Conservation (phyloP, 2,797 vertebrate genomes). For the Oophaga sylvatica region DNA sequence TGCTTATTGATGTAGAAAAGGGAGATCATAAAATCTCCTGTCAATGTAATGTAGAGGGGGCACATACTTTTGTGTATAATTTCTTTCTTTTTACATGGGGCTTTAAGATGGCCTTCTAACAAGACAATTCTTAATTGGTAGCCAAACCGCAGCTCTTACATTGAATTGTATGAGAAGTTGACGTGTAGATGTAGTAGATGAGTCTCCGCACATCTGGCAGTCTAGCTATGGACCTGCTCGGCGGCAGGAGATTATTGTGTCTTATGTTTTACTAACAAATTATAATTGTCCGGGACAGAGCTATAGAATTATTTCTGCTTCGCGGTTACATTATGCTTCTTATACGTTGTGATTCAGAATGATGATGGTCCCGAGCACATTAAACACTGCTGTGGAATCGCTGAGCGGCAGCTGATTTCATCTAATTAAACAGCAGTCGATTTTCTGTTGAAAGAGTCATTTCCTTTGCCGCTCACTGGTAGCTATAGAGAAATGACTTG, state of each 20-base stretch:
- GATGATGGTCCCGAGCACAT: not conserved
- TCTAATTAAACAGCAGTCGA: constrained; percentile 43
- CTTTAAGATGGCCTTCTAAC: no score
- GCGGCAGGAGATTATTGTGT: not conserved
- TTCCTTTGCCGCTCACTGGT: constrained; percentile 30
- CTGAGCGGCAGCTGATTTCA: constrained; percentile 12
- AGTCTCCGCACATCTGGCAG: not conserved
- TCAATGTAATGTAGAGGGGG: no score
- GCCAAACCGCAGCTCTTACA: not conserved
- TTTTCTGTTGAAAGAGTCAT: constrained; percentile 21
- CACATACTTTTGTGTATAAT: no score
- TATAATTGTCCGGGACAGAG: not conserved
- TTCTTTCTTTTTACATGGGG: no score
- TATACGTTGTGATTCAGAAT: not conserved
- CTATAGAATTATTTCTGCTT: constrained; percentile 12
- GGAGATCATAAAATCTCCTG: no score
- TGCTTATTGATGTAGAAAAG: no score
- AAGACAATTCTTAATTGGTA: not conserved
- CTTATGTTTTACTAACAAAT: not conserved
- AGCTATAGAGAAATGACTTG: constrained; percentile 16
- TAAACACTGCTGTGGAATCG: constrained; percentile 31
- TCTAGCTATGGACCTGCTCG: not conserved
- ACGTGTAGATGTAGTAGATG: no score
- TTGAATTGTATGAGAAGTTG: not conserved
- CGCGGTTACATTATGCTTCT: not conserved